Evolutionary conservation across 2,797 vertebrate species (phyloP).

Genomic region (Neosalanx taihuensis): DNA sequence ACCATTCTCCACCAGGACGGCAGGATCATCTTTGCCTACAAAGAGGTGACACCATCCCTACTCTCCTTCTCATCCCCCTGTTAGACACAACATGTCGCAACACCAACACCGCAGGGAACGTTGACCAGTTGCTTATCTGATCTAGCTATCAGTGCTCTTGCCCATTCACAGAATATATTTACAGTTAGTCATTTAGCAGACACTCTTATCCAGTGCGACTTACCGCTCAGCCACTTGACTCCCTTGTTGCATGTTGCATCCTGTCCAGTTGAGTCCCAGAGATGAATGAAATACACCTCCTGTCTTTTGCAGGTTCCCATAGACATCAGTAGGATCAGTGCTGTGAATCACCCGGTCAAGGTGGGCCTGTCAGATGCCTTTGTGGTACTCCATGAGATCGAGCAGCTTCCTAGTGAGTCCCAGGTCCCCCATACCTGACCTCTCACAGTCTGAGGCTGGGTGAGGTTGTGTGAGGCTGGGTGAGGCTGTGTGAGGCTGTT

Average conservation of each 20-base stretch:
- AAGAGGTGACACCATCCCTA: constrained; percentile 75
- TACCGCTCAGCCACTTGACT: too few relatives aligned
- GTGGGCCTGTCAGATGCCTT: constrained; percentile 95
- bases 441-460: neutral
- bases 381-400: constrained; percentile 89
- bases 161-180: too few relatives aligned
- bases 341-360: constrained; percentile 90
- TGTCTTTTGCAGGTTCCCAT: constrained; percentile 81
- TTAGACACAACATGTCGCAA: neutral
- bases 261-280: too few relatives aligned
- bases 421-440: neutral
- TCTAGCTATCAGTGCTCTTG: too few relatives aligned
- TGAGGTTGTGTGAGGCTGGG: too few relatives aligned
- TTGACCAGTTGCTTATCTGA: too few relatives aligned
- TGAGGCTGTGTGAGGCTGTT: too few relatives aligned
- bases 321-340: constrained; percentile 82
- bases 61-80: neutral
- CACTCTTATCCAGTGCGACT: too few relatives aligned
- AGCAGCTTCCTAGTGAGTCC: constrained; percentile 91
- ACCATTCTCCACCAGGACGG: constrained; percentile 86
- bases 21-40: constrained; percentile 91
- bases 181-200: too few relatives aligned
- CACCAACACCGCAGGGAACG: too few relatives aligned
- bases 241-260: too few relatives aligned
- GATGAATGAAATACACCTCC: neutral